phyloP scores from a whole-genome alignment of 1,140 invertebrate species.

The Drosophila ananassae region DNA sequence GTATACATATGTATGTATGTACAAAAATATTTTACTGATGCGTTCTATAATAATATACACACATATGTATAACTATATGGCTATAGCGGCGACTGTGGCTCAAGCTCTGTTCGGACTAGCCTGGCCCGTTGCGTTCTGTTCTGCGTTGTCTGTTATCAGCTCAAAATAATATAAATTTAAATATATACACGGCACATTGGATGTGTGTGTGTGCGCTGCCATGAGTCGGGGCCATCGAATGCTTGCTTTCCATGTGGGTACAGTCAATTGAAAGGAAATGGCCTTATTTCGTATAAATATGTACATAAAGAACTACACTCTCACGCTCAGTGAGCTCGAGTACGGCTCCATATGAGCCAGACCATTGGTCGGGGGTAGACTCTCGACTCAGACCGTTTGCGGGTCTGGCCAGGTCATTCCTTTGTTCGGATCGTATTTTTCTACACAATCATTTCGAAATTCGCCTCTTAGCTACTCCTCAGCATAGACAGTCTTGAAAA shows the following conservation, averaged over 20 bases:
- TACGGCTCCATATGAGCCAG: constrained; percentile 54
- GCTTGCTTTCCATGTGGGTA: constrained; percentile 77
- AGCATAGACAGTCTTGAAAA: constrained; percentile 7
- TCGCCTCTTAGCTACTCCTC: constrained; percentile 16
- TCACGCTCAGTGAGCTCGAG: constrained; percentile 12
- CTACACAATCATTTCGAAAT: constrained; percentile 30
- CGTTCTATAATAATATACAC: constrained; percentile 68
- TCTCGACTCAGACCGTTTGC: constrained; percentile 37
- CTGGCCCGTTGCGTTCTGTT: constrained; percentile 44
- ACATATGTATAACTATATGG: constrained; percentile 40
- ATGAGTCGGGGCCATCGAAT: constrained; percentile 67
- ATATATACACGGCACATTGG: constrained; percentile 47
- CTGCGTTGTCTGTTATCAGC: constrained; percentile 75
- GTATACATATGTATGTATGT: not conserved
- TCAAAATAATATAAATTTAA: constrained; percentile 83
- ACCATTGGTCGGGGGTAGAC: constrained; percentile 51
- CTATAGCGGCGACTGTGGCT: constrained; percentile 57
- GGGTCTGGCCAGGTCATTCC: constrained; percentile 69
- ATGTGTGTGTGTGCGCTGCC: constrained; percentile 48
- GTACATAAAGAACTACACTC: constrained; percentile 76
- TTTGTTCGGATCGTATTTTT: constrained; percentile 77
- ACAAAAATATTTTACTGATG: not conserved
- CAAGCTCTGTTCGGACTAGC: constrained; percentile 55
- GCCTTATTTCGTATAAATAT: constrained; percentile 82
- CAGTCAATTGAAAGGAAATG: constrained; percentile 83